Conservation (phyloP, 1,140 invertebrate genomes). For the Lordiphosa clarofinis region DNA sequence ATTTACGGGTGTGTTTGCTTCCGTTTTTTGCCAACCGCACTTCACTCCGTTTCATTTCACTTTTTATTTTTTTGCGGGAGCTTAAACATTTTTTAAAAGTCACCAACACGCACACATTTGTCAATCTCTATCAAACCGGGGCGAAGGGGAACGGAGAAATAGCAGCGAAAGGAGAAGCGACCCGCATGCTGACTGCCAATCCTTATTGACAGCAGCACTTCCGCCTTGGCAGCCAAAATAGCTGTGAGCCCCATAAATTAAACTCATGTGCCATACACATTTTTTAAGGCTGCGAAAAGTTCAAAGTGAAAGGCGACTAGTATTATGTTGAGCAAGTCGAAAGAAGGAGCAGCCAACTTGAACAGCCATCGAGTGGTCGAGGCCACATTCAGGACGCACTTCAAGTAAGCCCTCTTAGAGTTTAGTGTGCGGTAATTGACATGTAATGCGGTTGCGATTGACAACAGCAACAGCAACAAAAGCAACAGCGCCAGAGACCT, state of each 20-base stretch:
- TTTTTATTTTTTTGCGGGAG: slow-evolving; percentile 48
- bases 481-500: slow-evolving; percentile 21
- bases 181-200: slow-evolving; percentile 70
- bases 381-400: slow-evolving; percentile 49
- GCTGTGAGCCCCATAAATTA: slow-evolving; percentile 73
- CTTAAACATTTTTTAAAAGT: slow-evolving; percentile 76
- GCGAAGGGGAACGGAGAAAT: slow-evolving; percentile 16
- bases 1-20: slow-evolving; percentile 49
- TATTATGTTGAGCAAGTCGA: slow-evolving; percentile 39
- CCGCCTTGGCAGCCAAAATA: slow-evolving; percentile 75
- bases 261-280: slow-evolving; percentile 63
- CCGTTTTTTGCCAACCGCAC: slow-evolving; percentile 30
- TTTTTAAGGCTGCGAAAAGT: slow-evolving; percentile 17
- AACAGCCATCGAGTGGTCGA: slow-evolving; percentile 27
- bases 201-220: slow-evolving; percentile 75
- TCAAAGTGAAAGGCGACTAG: slow-evolving; percentile 6
- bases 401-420: slow-evolving; percentile 64
- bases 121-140: slow-evolving; percentile 62
- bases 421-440: slow-evolving; percentile 75
- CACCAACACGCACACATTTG: slow-evolving; percentile 74
- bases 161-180: slow-evolving; percentile 16
- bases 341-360: slow-evolving; percentile 1
- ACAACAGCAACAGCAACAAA: slow-evolving; percentile 54
- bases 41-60: slow-evolving; percentile 61
- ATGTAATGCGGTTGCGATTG: slow-evolving; percentile 75